phyloP scores from a whole-genome alignment of 2,797 vertebrate species.

The Remorina albescens region DNA sequence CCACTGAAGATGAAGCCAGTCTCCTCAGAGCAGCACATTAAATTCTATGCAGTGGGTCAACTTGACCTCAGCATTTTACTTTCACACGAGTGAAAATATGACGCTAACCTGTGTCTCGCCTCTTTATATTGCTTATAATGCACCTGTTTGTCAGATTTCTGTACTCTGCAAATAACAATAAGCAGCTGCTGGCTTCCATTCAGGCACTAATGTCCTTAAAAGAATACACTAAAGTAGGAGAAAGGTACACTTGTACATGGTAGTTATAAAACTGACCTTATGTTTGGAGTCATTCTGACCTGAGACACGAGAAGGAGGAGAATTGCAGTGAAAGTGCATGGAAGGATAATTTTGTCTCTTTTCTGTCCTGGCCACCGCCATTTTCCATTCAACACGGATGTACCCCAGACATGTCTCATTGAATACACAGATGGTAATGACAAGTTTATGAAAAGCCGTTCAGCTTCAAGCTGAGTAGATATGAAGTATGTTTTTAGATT shows the following conservation, averaged over 20 bases:
- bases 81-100: background rate
- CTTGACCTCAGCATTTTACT: background rate
- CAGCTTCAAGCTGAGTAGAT: background rate
- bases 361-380: background rate
- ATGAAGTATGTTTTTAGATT: background rate
- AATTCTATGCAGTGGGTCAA: background rate
- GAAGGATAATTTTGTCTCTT: slow-evolving; percentile 7
- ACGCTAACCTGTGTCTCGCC: background rate
- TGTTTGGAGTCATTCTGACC: slow-evolving; percentile 25
- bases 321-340: slow-evolving; percentile 3
- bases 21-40: background rate
- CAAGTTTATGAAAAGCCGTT: slow-evolving; percentile 1
- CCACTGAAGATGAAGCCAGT: background rate
- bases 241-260: background rate
- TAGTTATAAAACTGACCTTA: background rate
- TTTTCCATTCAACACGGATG: slow-evolving; percentile 11
- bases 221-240: background rate
- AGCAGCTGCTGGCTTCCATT: background rate
- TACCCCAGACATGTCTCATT: background rate
- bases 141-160: background rate
- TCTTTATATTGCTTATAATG: background rate
- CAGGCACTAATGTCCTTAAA: background rate
- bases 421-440: background rate
- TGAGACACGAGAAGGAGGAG: background rate
- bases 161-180: background rate